Conservation (phyloP, 2,888 invertebrate genomes). For the Drosophila colorata region DNA sequence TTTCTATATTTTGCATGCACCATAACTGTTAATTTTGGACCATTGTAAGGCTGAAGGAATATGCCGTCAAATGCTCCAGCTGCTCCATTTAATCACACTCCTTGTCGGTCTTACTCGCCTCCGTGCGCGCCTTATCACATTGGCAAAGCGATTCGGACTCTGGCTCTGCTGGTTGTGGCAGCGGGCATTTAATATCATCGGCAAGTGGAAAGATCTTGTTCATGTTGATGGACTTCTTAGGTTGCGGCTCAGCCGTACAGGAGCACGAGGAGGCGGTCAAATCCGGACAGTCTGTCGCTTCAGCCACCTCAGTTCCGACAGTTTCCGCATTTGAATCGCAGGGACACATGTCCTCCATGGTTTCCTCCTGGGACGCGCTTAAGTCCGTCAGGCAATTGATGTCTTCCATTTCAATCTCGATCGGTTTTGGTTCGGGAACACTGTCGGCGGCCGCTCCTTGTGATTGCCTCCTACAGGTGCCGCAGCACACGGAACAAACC, state of each 20-base stretch:
- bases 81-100: slow-evolving; percentile 9
- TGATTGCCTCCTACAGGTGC: not conserved
- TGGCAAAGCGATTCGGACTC: not conserved
- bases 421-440: slow-evolving; percentile 2
- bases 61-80: not conserved
- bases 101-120: not conserved
- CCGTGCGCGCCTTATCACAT: not conserved
- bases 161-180: not conserved
- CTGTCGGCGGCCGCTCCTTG: not conserved
- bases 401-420: slow-evolving; percentile 14
- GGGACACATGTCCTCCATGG: not conserved
- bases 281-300: too few relatives aligned
- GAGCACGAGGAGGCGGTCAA: too few relatives aligned
- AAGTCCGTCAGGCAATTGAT: slow-evolving; percentile 1
- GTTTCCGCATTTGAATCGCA: not conserved
- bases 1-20: not conserved
- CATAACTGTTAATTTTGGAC: slow-evolving; percentile 11
- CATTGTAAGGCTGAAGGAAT: not conserved
- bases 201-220: slow-evolving; percentile 20
- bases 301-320: too few relatives aligned
- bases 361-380: slow-evolving; percentile 6
- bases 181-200: not conserved
- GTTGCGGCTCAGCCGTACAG: too few relatives aligned
- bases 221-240: not conserved
- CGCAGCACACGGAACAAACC: not conserved